Base-by-base conservation (phyloP, 2,888 invertebrate genomes). In the Unio pictorum region DNA sequence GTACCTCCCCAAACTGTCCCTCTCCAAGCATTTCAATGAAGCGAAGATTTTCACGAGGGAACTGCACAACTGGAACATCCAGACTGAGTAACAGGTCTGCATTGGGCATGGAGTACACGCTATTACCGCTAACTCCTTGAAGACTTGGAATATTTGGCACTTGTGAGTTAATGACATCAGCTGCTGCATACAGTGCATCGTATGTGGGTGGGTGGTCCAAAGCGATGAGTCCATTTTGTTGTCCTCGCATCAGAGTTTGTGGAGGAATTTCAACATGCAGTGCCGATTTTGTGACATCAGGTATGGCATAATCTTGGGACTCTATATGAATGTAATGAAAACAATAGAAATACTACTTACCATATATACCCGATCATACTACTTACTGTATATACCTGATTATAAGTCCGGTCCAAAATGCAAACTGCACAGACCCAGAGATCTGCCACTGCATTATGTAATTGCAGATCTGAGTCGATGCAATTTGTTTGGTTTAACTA, bases 11-110 rank as follows among this genome's bases (percentile, higher is more conserved):
- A 89, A 95, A 96, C 72, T 95, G 94, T 73, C 96, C 96, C 90
- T 95, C 96, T 26, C 95, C 95, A 63, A 96, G 92, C 87, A 95
- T 95, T 72, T 95, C 95, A 82, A 96, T 93, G 94, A 96, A 95
- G 82, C 95, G 92, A 73, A 96, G 93, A 83, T 95, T 92, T 89
- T 95, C 95, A 76, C 95, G 92, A 69, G 95, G 95, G 90, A 96
- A 95, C 91, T 95, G 95, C 75, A 94, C 93, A 73, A 95, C 94
- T 78, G 92, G 92, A 64, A 93, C 81, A 68, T 85, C 85, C 61
- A 85, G 80, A 64, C 84, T 84, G 3, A 86, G 79, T 17, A 87
- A 74, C 18, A 89, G 82, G 66, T 89, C 89, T n/a, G 92, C 91
- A 78, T 92, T 91, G 72, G 92, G 91, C 76, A 91, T 91, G 85